phyloP scores from a whole-genome alignment of 2,888 invertebrate genomes.

The Ichneumon xanthorius region DNA sequence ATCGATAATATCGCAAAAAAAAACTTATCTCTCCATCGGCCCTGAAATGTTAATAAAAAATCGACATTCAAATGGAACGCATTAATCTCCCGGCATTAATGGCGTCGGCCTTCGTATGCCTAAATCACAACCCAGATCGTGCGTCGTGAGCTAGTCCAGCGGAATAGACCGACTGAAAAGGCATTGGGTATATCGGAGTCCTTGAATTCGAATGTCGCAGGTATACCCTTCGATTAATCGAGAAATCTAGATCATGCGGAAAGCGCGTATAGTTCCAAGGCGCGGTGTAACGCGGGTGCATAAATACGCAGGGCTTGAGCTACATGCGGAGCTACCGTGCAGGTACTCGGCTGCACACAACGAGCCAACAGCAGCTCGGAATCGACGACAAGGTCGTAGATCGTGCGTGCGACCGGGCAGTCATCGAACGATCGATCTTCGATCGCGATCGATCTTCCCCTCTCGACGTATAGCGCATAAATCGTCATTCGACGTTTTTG shows the following conservation, averaged over 20 bases:
- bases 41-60: neutral
- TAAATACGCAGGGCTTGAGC: slow-evolving; percentile 55
- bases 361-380: slow-evolving; percentile 38
- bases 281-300: slow-evolving; percentile 41
- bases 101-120: slow-evolving; percentile 63
- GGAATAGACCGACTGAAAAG: slow-evolving; percentile 49
- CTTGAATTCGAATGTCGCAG: slow-evolving; percentile 65
- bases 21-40: neutral
- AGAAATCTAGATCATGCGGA: slow-evolving; percentile 70
- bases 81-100: slow-evolving; percentile 22
- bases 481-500: slow-evolving; percentile 70
- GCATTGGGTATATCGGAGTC: slow-evolving; percentile 43
- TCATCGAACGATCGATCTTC: slow-evolving; percentile 69
- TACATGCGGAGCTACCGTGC: slow-evolving; percentile 34
- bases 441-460: slow-evolving; percentile 58
- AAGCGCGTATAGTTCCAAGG: slow-evolving; percentile 57
- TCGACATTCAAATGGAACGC: slow-evolving; percentile 49
- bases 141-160: neutral
- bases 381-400: slow-evolving; percentile 68
- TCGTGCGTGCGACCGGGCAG: slow-evolving; percentile 69
- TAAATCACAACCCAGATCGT: slow-evolving; percentile 68
- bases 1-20: neutral
- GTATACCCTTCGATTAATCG: slow-evolving; percentile 62
- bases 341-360: neutral
- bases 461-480: slow-evolving; percentile 69